Conservation (phyloP, 2,797 vertebrate genomes). For the Zalophus californianus region DNA sequence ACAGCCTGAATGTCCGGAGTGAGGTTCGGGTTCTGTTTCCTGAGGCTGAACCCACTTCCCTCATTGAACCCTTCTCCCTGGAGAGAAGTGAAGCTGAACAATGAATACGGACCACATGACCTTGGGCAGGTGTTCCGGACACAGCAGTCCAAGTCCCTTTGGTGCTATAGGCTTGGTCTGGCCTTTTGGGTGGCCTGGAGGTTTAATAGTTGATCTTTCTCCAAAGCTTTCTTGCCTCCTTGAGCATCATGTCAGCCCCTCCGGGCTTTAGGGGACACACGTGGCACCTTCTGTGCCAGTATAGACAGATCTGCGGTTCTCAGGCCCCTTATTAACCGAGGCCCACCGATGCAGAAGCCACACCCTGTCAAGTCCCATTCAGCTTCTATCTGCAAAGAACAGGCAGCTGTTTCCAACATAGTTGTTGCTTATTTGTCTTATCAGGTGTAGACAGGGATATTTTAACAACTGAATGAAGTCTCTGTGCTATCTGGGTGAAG, state of each 20-base stretch:
- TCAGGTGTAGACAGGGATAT: constrained; percentile 24
- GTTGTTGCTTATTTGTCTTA: constrained; percentile 33
- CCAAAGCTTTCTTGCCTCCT: not conserved
- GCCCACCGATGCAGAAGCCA: not conserved
- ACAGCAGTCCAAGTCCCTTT: not conserved
- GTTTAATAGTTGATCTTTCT: not conserved
- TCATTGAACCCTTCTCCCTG: not conserved
- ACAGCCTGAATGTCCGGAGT: not conserved
- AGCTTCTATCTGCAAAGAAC: constrained; percentile 45
- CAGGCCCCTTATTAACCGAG: not conserved
- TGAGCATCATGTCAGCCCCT: not conserved
- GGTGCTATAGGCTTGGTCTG: not conserved
- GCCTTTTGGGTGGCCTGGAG: not conserved
- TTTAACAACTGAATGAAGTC: constrained; percentile 15
- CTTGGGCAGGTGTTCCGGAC: not conserved
- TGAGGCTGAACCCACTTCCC: not conserved
- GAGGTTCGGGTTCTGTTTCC: not conserved
- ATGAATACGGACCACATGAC: too few species aligned
- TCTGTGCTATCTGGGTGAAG: not conserved
- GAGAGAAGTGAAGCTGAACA: not conserved
- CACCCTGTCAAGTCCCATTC: not conserved
- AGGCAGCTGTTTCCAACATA: constrained; percentile 59
- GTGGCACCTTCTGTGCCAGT: not conserved
- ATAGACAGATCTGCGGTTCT: not conserved
- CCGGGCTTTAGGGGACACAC: not conserved